phyloP scores from a whole-genome alignment of 2,888 invertebrate species.

The Cerastis leucographa region DNA sequence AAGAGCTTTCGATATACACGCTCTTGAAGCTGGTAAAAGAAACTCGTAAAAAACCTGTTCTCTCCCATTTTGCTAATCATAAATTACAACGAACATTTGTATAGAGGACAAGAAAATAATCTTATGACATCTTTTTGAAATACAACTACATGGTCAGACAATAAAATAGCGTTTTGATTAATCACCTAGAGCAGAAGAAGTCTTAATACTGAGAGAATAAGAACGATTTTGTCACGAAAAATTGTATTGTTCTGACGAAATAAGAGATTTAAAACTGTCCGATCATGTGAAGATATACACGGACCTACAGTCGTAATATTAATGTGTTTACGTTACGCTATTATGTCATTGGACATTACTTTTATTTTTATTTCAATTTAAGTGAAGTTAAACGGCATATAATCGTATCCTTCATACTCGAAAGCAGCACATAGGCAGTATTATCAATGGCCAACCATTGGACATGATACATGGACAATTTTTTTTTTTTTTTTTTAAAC shows the following conservation, averaged over 20 bases:
- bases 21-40: constrained; percentile 54
- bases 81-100: constrained; percentile 65
- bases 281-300: constrained; percentile 31
- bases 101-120: constrained; percentile 63
- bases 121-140: constrained; percentile 57
- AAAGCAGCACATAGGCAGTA: background rate
- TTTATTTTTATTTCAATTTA: constrained; percentile 31
- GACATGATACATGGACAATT: no score
- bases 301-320: constrained; percentile 24
- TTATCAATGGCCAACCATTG: no score
- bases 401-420: background rate
- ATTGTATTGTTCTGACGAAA: constrained; percentile 32
- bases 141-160: constrained; percentile 54
- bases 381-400: constrained; percentile 7
- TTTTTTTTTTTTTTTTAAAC: no score
- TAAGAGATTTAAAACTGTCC: constrained; percentile 43
- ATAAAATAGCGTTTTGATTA: constrained; percentile 46
- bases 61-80: constrained; percentile 64
- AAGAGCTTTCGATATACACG: constrained; percentile 39
- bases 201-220: constrained; percentile 41
- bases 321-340: constrained; percentile 46
- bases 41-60: constrained; percentile 57
- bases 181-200: constrained; percentile 32
- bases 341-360: constrained; percentile 48
- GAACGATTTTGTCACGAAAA: constrained; percentile 28